Evolutionary conservation across 2,888 invertebrate genomes (phyloP), one percentile per base, ranked within the genome.

Genomic region (Platycnemis pennipes): DNA sequence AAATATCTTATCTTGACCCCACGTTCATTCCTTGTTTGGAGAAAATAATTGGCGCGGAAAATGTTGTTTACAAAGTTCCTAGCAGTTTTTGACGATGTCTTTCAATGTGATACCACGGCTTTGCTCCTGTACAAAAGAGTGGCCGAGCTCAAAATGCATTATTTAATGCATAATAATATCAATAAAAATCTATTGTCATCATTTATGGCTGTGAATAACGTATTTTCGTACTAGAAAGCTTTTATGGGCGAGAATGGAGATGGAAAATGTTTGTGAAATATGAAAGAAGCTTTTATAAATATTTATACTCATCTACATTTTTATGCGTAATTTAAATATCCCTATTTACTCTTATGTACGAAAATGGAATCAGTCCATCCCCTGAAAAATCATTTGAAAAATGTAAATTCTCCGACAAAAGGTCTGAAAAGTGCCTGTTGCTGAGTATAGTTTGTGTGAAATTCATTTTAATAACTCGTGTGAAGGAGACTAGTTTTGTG

Each of bases 171-270:
- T 26, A 3, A 37, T 37, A 77, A 37, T 13, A 37, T 22, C 22
- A 26, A 77, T 77, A 77, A 37, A 26, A 16, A 37, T 16, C 11
- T 13, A 77, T 13, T 37, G 37, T 77, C 77, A 77, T 37, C 37
- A 69, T 77, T 77, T 5, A 37, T 77, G 77, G 77, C 77, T 77
- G 77, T 77, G 77, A 77, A 77, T 77, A 63, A 26, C n/a, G 63
- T 63, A 37, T 77, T 77, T 37, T 77, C 37, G 77, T 77, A 77
- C 13, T 3, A 26, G 16, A 37, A 37, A 37, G 77, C 16, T 49
- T 77, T 37, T 37, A 63, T 63, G 63, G 26, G 63, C 11, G 37
- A 77, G 37, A 22, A 77, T 13, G 11, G 37, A 77, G 11, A 37
- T 37, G 37, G 37, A 77, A 63, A 63, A 37, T 16, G 1, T 77